Base-by-base conservation (phyloP, 2,888 invertebrate species). In the Seira musarum region DNA sequence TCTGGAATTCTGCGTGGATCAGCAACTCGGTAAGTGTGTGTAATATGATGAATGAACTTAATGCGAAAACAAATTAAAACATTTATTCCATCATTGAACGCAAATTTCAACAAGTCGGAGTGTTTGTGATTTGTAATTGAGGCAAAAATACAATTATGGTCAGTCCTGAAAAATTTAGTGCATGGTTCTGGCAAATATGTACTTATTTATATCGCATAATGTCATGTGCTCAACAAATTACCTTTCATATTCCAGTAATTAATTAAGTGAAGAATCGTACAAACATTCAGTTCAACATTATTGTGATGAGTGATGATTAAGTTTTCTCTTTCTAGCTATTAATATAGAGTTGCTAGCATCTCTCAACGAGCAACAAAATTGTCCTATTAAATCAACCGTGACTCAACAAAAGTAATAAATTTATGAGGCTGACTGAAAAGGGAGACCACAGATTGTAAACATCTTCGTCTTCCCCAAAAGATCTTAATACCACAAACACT, bases 1-100 rank as follows among this genome's bases (percentile, higher is more conserved):
- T 15, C 75, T 83, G 8, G 73, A 85, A n/a, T 87, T 83, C 70
- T 87, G 86, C 53, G 78, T 85, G 60, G 86, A 87, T 67, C 84
- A 83, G 40, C 82, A 87, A 72, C 72, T 87, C 1, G 82, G 85
- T 76, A 75, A 61, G 53, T 30, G 57, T 8, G 6, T 49, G 6
- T 57, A 2, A 10, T 22, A 17, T 46, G n/a, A n/a, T 46, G 13
- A 46, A 6, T 49, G 10, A 15, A 46, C 40, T 22, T 40, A 15
- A 15, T n/a, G 19, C 21, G 21, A 64, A 40, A 40, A 40, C 40
- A 40, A 40, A 40, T 40, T 40, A 40, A 40, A 40, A 40, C 40
- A 40, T 40, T 40, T 40, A 40, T 40, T n/a, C n/a, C 40, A 13
- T 40, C 40, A 40, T 40, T 40, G 13, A 40, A 13, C 40, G 40